Evolutionary conservation across 1,140 invertebrate genomes (phyloP), one percentile per base, ranked within the genome.

Genomic region (Hylaeus anthracinus): DNA sequence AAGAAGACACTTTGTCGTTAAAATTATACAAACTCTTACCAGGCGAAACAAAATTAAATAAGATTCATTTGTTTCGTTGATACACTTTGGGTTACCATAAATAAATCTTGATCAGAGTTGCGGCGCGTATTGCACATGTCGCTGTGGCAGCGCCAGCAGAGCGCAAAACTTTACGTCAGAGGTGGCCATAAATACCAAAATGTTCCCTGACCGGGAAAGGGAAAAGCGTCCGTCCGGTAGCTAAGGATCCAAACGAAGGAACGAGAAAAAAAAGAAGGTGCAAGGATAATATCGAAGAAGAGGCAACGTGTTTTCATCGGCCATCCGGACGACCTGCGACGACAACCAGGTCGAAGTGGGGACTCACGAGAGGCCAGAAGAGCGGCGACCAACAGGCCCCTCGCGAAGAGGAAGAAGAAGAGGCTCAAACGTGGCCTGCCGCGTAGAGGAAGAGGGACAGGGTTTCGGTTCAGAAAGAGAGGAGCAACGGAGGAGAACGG

Each of bases 401-500:
- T n/a, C 53, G 51, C 65, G 65, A 67, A 65, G 12, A 53, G 12
- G 63, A 53, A 26, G 67, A 69, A 26, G 67, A 26, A 53, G 71
- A 78, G 64, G 76, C n/a, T 66, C 15, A 65, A 83, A 84, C 61
- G 60, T 26, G 51, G 15, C 41, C 3, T 26, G 26, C 26, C 15
- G 2, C 1, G 39, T 12, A 8, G 78, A 12, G 51, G 9, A 41
- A 83, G 39, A 39, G 73, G 61, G 65, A 81, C 45, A 12, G n/a
- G n/a, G 39, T 60, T 10, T n/a, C 48, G 26, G 75, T 66, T 15
- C 53, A 72, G 75, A 72, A 61, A 55, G 56, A 84, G 82, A 87
- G 73, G 79, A 74, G 72, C 75, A 84, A 81, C 70, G 72, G 81
- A 73, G 85, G 88, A 91, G 91, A 93, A 93, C 93, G 93, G 93